These are phyloP conservation scores for Neodiprion lecontei DNA, from an alignment of 1,140 invertebrate genomes.

Conservation along the genomic window DNA sequence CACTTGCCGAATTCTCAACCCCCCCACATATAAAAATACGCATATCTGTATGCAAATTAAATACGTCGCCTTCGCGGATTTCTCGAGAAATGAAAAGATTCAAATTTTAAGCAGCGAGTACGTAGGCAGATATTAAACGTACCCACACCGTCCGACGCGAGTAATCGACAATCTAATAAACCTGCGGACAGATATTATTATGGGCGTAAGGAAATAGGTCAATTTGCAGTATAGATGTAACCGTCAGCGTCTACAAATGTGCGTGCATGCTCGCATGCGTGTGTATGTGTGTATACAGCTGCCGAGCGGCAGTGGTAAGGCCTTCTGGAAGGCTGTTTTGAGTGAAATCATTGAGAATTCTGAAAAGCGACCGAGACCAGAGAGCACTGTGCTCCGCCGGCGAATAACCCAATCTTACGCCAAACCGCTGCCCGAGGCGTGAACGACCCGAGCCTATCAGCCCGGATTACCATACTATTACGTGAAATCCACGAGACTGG, in stretches of 20 bases:
- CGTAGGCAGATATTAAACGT: not conserved
- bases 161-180: not conserved
- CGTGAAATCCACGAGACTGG: not conserved
- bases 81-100: too few species aligned
- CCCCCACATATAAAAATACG: too few species aligned
- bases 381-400: not conserved
- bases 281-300: not conserved
- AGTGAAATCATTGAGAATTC: not conserved
- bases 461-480: not conserved
- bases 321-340: not conserved
- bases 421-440: not conserved
- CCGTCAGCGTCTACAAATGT: not conserved
- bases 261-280: not conserved
- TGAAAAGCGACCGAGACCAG: not conserved
- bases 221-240: not conserved
- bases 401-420: not conserved
- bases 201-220: conserved; percentile 2
- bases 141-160: not conserved
- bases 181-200: not conserved
- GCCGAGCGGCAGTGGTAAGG: not conserved
- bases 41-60: too few species aligned
- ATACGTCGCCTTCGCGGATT: too few species aligned
- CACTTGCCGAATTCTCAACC: too few species aligned
- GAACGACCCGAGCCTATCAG: not conserved
- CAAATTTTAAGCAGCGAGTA: not conserved